phyloP scores from a whole-genome alignment of 2,797 vertebrate species.

The Coracias cyanogaster region DNA sequence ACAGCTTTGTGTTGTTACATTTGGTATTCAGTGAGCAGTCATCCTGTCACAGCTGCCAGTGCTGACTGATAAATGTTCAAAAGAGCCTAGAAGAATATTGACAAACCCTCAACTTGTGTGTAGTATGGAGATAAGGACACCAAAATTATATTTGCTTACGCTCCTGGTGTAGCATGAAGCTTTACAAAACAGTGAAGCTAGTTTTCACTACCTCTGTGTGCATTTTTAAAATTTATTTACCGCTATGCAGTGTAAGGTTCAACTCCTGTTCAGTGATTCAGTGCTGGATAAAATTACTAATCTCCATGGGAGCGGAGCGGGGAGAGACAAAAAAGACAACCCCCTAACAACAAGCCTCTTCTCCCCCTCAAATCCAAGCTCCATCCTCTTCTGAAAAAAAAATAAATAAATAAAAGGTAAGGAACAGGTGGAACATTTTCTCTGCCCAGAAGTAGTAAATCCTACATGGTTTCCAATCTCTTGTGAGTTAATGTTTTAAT shows the following conservation, averaged over 20 bases:
- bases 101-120: conserved; percentile 77
- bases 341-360: neutral
- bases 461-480: neutral
- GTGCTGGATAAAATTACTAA: neutral
- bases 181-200: conserved; percentile 51
- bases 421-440: neutral
- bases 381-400: neutral
- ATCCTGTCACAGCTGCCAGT: conserved; percentile 74
- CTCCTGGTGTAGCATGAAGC: conserved; percentile 35
- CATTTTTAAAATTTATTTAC: conserved; percentile 15
- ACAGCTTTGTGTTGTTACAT: conserved; percentile 62
- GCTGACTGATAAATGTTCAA: conserved; percentile 79
- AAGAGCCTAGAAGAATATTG: conserved; percentile 77
- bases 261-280: neutral
- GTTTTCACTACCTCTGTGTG: conserved; percentile 21
- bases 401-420: neutral
- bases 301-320: neutral
- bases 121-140: conserved; percentile 78
- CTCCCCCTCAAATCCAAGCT: neutral
- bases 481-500: neutral
- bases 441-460: neutral
- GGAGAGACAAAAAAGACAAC: neutral
- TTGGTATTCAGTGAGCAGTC: conserved; percentile 73
- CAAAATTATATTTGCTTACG: conserved; percentile 77
- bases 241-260: neutral